phyloP scores from a whole-genome alignment of 2,113 vertebrate genomes.

The Coturnix japonica region DNA sequence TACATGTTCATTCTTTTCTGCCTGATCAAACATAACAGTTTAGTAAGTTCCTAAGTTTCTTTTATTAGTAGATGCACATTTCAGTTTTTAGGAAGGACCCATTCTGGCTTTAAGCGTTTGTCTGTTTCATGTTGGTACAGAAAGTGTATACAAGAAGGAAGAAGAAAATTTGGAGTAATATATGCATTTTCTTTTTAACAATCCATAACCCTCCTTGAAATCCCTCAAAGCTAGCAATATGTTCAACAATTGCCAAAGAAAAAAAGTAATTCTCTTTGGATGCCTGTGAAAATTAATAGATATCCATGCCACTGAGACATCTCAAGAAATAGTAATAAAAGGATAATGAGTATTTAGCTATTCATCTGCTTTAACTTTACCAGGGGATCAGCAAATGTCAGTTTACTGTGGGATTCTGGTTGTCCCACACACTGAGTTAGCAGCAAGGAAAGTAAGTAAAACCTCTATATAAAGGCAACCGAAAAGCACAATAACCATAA shows the following conservation, averaged over 20 bases:
- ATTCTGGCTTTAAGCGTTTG: neutral
- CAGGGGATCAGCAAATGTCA: neutral
- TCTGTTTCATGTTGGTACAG: neutral
- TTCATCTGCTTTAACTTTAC: neutral
- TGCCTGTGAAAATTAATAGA: neutral
- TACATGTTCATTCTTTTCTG: neutral
- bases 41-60: neutral
- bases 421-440: neutral
- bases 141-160: neutral
- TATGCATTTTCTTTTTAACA: neutral
- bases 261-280: neutral
- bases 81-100: neutral
- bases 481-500: neutral
- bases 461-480: neutral
- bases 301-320: neutral
- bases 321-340: neutral
- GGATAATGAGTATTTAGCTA: neutral
- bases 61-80: neutral
- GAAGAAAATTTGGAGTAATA: neutral
- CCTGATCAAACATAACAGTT: neutral
- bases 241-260: neutral
- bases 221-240: neutral
- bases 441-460: neutral
- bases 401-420: neutral
- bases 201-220: neutral